Evolutionary conservation across 2,113 vertebrate genomes (phyloP).

Genomic region (Stegastes partitus): DNA sequence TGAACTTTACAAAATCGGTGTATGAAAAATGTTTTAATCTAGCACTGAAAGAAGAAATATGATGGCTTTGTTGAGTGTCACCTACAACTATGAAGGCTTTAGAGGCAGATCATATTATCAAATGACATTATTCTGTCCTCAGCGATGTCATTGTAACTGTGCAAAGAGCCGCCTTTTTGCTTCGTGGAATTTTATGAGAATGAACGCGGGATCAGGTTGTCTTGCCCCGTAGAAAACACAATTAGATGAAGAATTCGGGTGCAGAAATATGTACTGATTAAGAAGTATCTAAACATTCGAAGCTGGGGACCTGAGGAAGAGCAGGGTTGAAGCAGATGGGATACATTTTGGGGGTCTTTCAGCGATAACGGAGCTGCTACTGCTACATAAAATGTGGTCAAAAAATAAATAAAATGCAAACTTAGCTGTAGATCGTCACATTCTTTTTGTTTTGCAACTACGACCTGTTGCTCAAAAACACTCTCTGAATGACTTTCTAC

Average conservation of each 20-base stretch:
- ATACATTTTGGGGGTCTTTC: too few relatives aligned
- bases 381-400: too few relatives aligned
- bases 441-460: conserved; percentile 7
- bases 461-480: conserved; percentile 38
- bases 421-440: not conserved
- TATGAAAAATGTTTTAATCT: not conserved
- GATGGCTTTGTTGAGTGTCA: conserved; percentile 19
- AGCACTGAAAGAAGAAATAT: conserved; percentile 1
- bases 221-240: conserved; percentile 22
- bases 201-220: conserved; percentile 14
- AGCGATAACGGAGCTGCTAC: too few relatives aligned
- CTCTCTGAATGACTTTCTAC: conserved; percentile 27
- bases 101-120: not conserved
- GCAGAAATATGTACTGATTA: conserved; percentile 6
- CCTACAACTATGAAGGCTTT: not conserved
- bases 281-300: not conserved
- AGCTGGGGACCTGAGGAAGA: not conserved
- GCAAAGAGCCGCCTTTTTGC: conserved; percentile 21
- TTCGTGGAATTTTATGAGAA: conserved; percentile 17
- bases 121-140: conserved; percentile 14
- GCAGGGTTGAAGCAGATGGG: too few relatives aligned
- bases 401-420: not conserved
- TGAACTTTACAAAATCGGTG: not conserved
- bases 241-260: conserved; percentile 15
- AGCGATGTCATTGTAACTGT: conserved; percentile 19